Conservation (phyloP, 2,797 vertebrate genomes). For the Otolemur crassicaudatus region DNA sequence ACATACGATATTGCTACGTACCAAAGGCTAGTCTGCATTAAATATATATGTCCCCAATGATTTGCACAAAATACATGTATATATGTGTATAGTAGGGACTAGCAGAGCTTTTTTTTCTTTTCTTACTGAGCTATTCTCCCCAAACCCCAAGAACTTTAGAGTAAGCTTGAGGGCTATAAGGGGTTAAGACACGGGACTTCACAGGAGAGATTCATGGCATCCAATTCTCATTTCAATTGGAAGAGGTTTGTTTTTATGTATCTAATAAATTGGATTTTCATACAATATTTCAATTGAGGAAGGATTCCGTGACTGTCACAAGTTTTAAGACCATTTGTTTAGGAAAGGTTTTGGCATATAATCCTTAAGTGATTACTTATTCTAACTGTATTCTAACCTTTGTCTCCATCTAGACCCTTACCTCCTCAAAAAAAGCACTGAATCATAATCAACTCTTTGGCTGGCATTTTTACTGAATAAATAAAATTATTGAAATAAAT, state of each 20-base stretch:
- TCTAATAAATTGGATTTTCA: neutral
- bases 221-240: neutral
- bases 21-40: neutral
- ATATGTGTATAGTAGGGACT: neutral
- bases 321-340: neutral
- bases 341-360: neutral
- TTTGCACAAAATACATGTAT: neutral
- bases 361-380: neutral
- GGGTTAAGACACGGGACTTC: neutral
- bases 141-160: neutral
- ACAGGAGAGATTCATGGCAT: neutral
- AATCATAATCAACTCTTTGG: neutral
- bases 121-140: neutral
- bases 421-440: neutral
- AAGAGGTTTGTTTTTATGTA: slow-evolving; percentile 20
- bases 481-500: neutral
- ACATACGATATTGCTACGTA: neutral
- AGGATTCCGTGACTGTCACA: neutral
- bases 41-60: neutral
- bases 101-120: neutral
- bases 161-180: neutral
- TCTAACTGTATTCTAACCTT: neutral
- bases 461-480: slow-evolving; percentile 3
- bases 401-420: neutral
- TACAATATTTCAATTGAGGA: neutral